These are phyloP conservation scores for Spizaetus ornatus DNA, from an alignment of 2,113 vertebrate genomes.

Conservation along the genomic window DNA sequence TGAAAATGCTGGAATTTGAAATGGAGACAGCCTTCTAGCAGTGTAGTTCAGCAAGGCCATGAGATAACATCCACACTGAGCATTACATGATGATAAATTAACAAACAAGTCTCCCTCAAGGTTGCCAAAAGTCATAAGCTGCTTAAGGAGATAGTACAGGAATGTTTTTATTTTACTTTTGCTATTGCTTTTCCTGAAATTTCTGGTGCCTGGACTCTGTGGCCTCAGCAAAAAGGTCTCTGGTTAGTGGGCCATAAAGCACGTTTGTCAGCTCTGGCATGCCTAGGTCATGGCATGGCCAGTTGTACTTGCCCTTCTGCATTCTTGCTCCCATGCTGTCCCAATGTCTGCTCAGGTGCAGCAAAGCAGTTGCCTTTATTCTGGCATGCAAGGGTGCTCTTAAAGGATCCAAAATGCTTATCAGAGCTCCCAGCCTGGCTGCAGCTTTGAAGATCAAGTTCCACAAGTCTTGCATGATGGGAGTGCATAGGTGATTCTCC, in stretches of 20 bases:
- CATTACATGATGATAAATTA: not conserved
- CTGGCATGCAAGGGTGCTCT: not conserved
- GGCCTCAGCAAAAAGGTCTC: not conserved
- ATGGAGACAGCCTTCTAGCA: not conserved
- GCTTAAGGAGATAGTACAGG: not conserved
- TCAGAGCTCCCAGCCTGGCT: not conserved
- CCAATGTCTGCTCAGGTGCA: not conserved
- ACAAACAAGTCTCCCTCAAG: not conserved
- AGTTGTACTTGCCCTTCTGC: not conserved
- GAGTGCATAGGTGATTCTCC: not conserved
- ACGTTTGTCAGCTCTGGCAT: not conserved
- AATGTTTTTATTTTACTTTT: not conserved
- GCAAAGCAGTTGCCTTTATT: not conserved
- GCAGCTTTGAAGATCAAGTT: not conserved
- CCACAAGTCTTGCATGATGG: not conserved
- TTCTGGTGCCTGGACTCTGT: not conserved
- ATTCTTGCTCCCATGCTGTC: not conserved
- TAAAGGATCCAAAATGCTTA: not conserved
- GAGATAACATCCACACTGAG: not conserved
- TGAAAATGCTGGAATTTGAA: not conserved
- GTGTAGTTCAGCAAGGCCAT: not conserved
- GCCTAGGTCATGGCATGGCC: not conserved
- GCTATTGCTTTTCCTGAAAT: not conserved
- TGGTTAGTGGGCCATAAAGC: not conserved
- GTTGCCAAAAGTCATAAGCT: not conserved